Evolutionary conservation across 2,113 vertebrate genomes (phyloP), one percentile per base, ranked within the genome.

Genomic region (Leucopsar rothschildi): DNA sequence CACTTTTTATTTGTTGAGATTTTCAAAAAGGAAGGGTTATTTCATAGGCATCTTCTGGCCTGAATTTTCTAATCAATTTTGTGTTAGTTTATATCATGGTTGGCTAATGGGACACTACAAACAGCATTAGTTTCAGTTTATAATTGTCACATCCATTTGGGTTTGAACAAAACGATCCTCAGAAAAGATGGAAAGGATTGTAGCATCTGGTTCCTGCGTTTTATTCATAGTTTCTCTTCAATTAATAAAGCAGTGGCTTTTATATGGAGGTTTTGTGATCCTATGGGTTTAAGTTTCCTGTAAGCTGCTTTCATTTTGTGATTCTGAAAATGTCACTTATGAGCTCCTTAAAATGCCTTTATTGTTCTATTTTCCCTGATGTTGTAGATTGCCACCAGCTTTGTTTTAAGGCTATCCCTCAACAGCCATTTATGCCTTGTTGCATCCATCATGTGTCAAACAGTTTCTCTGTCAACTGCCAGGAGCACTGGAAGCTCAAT

Each of bases 381-480:
- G 59, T 50, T 5, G 2, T 37, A 79, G 87, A 66, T 79, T 70
- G 78, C 66, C 90, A 44, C 39, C 47, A 82, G 75, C 57, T 91
- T 91, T 92, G 44, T 92, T 93, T 79, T 64, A 91, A 94, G 47
- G 59, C 59, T 70, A 77, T 90, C 94, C 73, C 84, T 91, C 47
- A 94, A 42, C 75, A 95, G 59, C 77, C 28, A 44, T 94, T 91
- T 91, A 76, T 77, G 84, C 84, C 87, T 95, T 79, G 59, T 93
- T 96, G 73, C 78, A 91, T 95, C 82, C 57, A 65, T 96, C 94
- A 93, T 77, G 29, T 72, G 59, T 76, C 82, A 77, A 65, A 64
- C 28, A 79, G 78, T 53, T 75, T 85, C 47, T 95, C 53, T 86
- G 73, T 89, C 65, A 65, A 47, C 70, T 80, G 86, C 77, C 66